Evolutionary conservation across 2,888 invertebrate species (phyloP).

Genomic region (Graphium colonna): DNA sequence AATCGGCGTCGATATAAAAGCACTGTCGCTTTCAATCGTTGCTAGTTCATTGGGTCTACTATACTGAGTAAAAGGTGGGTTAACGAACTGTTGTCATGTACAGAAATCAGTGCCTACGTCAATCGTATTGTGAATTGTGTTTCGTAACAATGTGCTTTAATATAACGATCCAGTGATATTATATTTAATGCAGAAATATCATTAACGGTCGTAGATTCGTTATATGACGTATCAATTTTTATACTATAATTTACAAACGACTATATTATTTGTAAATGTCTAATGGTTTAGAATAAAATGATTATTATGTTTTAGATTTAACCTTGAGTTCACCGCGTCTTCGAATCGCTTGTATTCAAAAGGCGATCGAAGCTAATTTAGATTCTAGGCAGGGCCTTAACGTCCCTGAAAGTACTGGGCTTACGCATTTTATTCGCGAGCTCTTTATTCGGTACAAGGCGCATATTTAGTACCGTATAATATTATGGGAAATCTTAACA

Average conservation of each 20-base stretch:
- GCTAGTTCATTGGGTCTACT: slow-evolving; percentile 69
- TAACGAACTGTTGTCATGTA: slow-evolving; percentile 44
- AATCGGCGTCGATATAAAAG: slow-evolving; percentile 68
- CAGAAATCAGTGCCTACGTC: slow-evolving; percentile 40
- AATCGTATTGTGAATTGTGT: slow-evolving; percentile 45
- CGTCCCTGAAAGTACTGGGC: slow-evolving; percentile 41
- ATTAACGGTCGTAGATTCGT: too few relatives aligned
- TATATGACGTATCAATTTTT: too few relatives aligned
- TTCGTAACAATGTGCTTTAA: slow-evolving; percentile 25
- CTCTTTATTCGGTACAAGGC: slow-evolving; percentile 42
- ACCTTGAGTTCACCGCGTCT: slow-evolving; percentile 2
- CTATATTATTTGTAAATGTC: too few relatives aligned
- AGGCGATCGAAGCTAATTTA: slow-evolving; percentile 28
- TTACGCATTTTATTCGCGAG: slow-evolving; percentile 38
- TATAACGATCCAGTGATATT: slow-evolving; percentile 8
- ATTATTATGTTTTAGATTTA: background rate
- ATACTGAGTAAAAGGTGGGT: slow-evolving; percentile 75
- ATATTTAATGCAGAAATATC: background rate
- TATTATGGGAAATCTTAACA: background rate
- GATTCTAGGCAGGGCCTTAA: slow-evolving; percentile 49
- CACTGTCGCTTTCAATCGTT: slow-evolving; percentile 68
- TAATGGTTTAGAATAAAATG: too few relatives aligned
- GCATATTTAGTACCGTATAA: slow-evolving; percentile 27
- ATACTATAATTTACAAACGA: too few relatives aligned
- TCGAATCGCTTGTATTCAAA: slow-evolving; percentile 13